Conservation (phyloP, 1,140 invertebrate species). For the Euura saliciscinereae region DNA sequence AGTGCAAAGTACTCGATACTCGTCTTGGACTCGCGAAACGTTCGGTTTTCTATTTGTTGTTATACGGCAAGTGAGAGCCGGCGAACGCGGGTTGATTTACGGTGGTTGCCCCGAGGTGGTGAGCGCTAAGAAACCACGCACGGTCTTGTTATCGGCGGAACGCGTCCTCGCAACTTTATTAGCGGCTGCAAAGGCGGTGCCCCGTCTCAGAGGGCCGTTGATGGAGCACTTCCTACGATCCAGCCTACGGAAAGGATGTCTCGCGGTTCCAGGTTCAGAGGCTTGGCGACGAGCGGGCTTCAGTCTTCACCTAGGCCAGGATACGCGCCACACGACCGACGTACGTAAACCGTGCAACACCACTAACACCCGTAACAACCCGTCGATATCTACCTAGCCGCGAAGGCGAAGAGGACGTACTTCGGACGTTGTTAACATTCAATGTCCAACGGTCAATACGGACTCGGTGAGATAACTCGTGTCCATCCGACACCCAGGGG, state of each 20-base stretch:
- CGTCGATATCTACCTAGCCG: too few relatives aligned
- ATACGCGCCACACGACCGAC: background rate
- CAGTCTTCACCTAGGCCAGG: too few relatives aligned
- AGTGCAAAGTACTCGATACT: too few relatives aligned
- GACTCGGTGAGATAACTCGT: too few relatives aligned
- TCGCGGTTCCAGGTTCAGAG: too few relatives aligned
- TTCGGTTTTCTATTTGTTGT: background rate
- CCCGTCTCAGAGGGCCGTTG: background rate
- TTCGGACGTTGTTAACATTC: background rate
- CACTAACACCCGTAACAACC: background rate
- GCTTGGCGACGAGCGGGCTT: too few relatives aligned
- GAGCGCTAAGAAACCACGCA: background rate
- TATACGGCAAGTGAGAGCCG: background rate
- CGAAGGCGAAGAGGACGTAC: background rate
- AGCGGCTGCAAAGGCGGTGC: background rate
- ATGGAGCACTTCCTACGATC: constrained; percentile 3
- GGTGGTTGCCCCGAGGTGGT: constrained; percentile 3
- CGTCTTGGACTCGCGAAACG: too few relatives aligned
- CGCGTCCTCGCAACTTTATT: constrained; percentile 6
- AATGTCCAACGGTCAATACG: background rate
- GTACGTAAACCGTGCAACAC: background rate
- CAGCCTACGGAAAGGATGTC: background rate
- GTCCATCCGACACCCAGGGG: too few relatives aligned
- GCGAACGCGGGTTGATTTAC: constrained; percentile 5
- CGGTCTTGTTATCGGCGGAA: constrained; percentile 5